Evolutionary conservation across 2,797 vertebrate species (phyloP).

Genomic region (Melanotaenia trifasciata): DNA sequence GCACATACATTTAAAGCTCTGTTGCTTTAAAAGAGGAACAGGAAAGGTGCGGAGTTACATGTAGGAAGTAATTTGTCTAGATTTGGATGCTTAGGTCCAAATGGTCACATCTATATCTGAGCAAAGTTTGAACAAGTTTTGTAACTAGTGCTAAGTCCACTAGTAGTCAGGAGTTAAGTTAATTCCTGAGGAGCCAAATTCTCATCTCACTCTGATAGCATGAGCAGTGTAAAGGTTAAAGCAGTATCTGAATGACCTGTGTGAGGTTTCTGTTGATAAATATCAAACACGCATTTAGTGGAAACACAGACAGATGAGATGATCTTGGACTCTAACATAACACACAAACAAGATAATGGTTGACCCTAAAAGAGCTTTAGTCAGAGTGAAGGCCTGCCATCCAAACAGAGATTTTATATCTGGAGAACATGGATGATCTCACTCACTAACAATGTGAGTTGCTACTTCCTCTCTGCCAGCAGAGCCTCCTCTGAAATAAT

Average conservation of each 20-base stretch:
- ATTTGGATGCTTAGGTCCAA: constrained; percentile 28
- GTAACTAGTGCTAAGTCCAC: not conserved
- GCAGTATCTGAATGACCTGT: not conserved
- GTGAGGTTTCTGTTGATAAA: constrained; percentile 10
- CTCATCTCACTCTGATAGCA: constrained; percentile 37
- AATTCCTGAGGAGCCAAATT: constrained; percentile 22
- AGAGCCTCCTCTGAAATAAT: constrained; percentile 61
- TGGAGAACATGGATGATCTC: constrained; percentile 72
- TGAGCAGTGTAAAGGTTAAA: constrained; percentile 49
- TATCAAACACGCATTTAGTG: not conserved
- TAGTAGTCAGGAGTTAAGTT: constrained; percentile 1
- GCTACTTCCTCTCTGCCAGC: constrained; percentile 66
- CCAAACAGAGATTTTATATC: constrained; percentile 47
- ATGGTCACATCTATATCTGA: not conserved
- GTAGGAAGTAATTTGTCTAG: constrained; percentile 28
- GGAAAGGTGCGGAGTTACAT: constrained; percentile 2
- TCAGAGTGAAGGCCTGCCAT: constrained; percentile 19
- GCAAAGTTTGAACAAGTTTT: not conserved
- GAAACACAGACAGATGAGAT: constrained; percentile 23
- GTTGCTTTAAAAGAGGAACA: constrained; percentile 8
- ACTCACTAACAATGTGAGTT: constrained; percentile 65
- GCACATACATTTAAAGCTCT: constrained; percentile 4
- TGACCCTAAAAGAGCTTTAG: constrained; percentile 4
- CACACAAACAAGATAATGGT: constrained; percentile 1
- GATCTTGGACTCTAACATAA: constrained; percentile 29